These are phyloP conservation scores for Pyrocephalus nanus DNA, from an alignment of 2,797 vertebrate genomes.

Conservation along the genomic window DNA sequence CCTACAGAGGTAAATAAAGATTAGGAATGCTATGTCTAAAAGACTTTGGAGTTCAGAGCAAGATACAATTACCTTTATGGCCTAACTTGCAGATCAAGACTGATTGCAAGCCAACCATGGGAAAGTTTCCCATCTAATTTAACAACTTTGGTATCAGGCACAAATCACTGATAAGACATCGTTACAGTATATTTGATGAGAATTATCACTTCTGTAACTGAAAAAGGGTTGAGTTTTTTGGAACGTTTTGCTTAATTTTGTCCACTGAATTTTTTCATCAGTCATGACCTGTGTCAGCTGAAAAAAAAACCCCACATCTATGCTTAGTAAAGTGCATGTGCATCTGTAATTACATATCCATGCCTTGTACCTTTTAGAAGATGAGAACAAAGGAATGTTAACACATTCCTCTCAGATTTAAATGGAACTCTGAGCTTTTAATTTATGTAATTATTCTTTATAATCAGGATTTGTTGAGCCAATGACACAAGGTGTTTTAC, in stretches of 20 bases:
- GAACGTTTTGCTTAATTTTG: background rate
- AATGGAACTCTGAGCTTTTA: background rate
- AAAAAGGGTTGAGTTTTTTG: background rate
- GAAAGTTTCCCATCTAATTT: background rate
- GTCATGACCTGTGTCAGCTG: background rate
- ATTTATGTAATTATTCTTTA: background rate
- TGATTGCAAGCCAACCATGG: background rate
- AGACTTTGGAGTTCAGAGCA: background rate
- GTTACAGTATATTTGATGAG: background rate
- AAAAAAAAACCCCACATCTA: background rate
- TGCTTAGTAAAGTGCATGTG: background rate
- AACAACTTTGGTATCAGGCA: background rate
- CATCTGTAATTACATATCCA: background rate
- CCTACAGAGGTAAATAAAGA: background rate
- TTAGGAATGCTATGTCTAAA: background rate
- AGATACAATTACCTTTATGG: background rate
- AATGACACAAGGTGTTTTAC: background rate
- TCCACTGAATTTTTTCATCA: background rate
- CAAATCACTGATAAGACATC: background rate
- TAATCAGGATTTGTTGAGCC: background rate
- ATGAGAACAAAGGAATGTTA: background rate
- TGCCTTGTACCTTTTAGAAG: background rate
- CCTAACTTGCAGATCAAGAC: background rate
- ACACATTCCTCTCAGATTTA: background rate
- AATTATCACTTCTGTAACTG: background rate